phyloP scores from a whole-genome alignment of 1,140 invertebrate genomes.

The Sitodiplosis mosellana region DNA sequence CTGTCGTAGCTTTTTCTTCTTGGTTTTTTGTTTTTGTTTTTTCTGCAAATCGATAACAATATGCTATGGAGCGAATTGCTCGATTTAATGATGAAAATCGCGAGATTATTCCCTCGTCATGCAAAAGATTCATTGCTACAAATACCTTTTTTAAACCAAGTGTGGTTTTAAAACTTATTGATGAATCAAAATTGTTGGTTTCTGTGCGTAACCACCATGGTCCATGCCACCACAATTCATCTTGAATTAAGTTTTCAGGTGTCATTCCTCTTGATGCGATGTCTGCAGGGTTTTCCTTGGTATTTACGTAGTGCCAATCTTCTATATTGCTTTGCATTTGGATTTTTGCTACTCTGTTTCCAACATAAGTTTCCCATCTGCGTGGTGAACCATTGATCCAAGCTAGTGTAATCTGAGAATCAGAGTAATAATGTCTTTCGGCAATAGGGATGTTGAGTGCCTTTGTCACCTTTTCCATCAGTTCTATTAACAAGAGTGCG shows the following conservation, averaged over 20 bases:
- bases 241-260: constrained; percentile 3
- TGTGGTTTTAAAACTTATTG: not conserved
- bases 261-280: constrained; percentile 3
- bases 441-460: not conserved
- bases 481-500: constrained; percentile 8
- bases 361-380: constrained; percentile 18
- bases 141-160: not conserved
- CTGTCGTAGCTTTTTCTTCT: too few species aligned
- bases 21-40: too few species aligned
- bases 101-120: not conserved
- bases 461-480: constrained; percentile 2
- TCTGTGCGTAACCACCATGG: not conserved
- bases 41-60: not conserved
- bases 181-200: not conserved
- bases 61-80: not conserved
- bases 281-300: constrained; percentile 5
- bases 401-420: constrained; percentile 15
- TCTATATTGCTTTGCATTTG: constrained; percentile 6
- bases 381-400: constrained; percentile 14
- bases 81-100: not conserved
- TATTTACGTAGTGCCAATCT: constrained; percentile 8
- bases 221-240: constrained; percentile 2
- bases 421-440: constrained; percentile 10
- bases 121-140: not conserved
- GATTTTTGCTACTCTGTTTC: constrained; percentile 18